Evolutionary conservation across 2,888 invertebrate genomes (phyloP).

Genomic region (Acleris laterana): DNA sequence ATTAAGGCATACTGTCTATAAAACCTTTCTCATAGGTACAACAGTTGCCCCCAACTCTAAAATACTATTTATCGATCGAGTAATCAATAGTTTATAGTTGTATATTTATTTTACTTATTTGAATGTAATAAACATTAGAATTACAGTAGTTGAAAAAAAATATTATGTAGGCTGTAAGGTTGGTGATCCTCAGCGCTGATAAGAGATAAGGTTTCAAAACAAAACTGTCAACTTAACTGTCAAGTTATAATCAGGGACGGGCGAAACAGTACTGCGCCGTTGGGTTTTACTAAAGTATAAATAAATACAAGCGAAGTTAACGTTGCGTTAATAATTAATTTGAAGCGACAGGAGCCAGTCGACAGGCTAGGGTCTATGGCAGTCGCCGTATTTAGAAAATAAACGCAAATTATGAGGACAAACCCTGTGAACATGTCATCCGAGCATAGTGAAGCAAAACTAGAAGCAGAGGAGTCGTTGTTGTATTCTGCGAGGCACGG

Average conservation of each 20-base stretch:
- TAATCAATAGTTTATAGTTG: no score
- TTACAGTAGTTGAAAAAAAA: no score
- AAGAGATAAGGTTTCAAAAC: neutral
- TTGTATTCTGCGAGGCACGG: slow-evolving; percentile 87
- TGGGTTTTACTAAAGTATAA: slow-evolving; percentile 19
- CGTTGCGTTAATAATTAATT: slow-evolving; percentile 31
- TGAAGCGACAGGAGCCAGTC: slow-evolving; percentile 21
- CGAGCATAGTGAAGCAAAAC: slow-evolving; percentile 51
- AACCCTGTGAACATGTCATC: slow-evolving; percentile 50
- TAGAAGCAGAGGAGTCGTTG: slow-evolving; percentile 84
- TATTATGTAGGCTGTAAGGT: neutral
- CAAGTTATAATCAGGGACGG: slow-evolving; percentile 19
- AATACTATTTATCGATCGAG: no score
- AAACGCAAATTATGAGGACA: slow-evolving; percentile 22
- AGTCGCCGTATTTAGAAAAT: slow-evolving; percentile 23
- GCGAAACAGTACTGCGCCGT: slow-evolving; percentile 15
- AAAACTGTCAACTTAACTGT: slow-evolving; percentile 31
- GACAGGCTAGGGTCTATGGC: slow-evolving; percentile 30
- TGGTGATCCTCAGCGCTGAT: neutral
- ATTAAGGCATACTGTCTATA: no score
- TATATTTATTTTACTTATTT: no score
- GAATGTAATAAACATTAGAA: no score
- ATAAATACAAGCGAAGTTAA: slow-evolving; percentile 23
- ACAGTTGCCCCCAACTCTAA: no score
- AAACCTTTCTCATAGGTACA: no score